Base-by-base conservation (phyloP, 2,888 invertebrate genomes). In the Galerucella calmariensis region DNA sequence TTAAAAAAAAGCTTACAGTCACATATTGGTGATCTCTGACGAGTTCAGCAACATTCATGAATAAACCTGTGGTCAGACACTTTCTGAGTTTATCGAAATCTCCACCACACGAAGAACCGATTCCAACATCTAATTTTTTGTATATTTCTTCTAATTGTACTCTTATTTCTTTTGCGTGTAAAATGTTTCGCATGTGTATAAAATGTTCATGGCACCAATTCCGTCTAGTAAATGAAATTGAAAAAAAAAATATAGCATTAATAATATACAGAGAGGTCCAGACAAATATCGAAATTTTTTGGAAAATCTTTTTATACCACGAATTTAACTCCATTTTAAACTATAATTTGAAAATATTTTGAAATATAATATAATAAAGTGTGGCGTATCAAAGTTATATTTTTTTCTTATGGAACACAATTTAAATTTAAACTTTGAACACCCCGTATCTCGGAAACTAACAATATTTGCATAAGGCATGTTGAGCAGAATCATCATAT, bases 191-290 rank as follows among this genome's bases (percentile, higher is more conserved):
- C 77, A 91, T 89, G 85, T 97, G 94, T 67, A 98, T 88, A 85
- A 92, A 97, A 87, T 98, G 96, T 80, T 97, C 96, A 84, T 92
- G 93, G 85, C 97, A 97, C 96, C 97, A 97, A 86, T 90, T 89
- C 27, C 78, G 69, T 61, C 69, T 63, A 16, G 8, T 14, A 14
- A 53, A 53, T n/a, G 1, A 53, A 53, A 16, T 12, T 12, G 12
- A 53, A 53, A 53, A n/a, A 53, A n/a, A 27, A 59, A 20, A 24
- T 14, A 6, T 12, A 35, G 91, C 92, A 35, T 0, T 35, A 35
- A 35, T 90, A 88, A 93, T 27, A 61, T 20, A 20, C 20, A 20
- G 20, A 20, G 20, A 20, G 20, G 20, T 1, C 20, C 20, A 20
- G 20, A 1, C 20, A 20, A 20, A 20, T 20, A 20, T 20, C 20